Evolutionary conservation across 2,888 invertebrate species (phyloP).

Genomic region (Mesochorus sp.): DNA sequence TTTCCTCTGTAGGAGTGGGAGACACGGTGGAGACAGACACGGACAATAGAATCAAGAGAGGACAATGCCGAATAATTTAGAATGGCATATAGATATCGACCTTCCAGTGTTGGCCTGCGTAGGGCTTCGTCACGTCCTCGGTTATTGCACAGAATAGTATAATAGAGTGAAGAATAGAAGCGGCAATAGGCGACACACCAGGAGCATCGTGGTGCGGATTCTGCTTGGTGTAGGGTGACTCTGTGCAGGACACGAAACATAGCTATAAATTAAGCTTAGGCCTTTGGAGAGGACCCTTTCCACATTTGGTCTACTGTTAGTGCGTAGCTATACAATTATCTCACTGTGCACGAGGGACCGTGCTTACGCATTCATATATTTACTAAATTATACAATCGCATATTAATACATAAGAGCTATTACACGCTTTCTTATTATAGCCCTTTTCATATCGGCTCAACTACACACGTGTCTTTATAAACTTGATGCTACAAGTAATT

Average conservation of each 20-base stretch:
- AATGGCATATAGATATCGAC: constrained; percentile 80
- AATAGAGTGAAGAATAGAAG: constrained; percentile 78
- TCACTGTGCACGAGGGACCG: not conserved
- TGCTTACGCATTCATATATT: constrained; percentile 14
- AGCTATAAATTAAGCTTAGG: constrained; percentile 79
- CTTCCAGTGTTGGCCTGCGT: constrained; percentile 71
- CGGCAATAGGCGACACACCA: constrained; percentile 78
- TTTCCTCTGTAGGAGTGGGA: constrained; percentile 47
- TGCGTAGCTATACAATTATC: not conserved
- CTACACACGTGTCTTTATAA: no score
- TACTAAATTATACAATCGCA: not conserved
- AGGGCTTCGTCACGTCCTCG: constrained; percentile 25
- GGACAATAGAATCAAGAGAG: constrained; percentile 80
- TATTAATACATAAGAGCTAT: no score
- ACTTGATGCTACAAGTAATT: no score
- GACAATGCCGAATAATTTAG: constrained; percentile 81
- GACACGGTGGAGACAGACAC: constrained; percentile 79
- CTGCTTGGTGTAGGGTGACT: constrained; percentile 68
- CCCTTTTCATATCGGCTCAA: no score
- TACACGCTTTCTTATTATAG: no score
- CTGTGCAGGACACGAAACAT: constrained; percentile 81
- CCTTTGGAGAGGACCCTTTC: constrained; percentile 45
- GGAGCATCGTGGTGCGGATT: constrained; percentile 46
- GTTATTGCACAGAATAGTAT: constrained; percentile 70
- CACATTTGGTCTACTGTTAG: constrained; percentile 4